Evolutionary conservation across 2,797 vertebrate genomes (phyloP).

Genomic region (Eutrigla gurnardus): DNA sequence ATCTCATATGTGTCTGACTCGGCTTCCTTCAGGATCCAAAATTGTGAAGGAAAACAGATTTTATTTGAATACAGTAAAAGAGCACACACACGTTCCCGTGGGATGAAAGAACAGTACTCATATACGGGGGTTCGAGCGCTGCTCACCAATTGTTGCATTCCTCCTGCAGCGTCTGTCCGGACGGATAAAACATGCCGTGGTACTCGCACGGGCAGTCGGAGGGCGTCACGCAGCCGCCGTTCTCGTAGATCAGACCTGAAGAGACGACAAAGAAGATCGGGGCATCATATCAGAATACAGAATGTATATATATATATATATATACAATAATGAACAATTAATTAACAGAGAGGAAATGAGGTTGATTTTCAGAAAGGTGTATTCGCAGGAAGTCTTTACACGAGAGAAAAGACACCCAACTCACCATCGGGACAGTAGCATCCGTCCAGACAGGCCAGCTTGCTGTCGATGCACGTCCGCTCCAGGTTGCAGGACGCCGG

Average conservation of each 20-base stretch:
- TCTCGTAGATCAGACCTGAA: slow-evolving; percentile 91
- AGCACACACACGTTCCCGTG: background rate
- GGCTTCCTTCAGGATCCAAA: background rate
- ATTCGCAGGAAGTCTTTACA: background rate
- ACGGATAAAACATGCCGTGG: slow-evolving; percentile 86
- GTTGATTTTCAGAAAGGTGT: background rate
- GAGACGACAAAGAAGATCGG: background rate
- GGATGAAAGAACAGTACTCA: background rate
- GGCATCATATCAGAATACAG: background rate
- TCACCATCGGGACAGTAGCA: slow-evolving; percentile 95
- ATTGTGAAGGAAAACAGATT: background rate
- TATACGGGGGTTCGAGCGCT: too few relatives aligned
- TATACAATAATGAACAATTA: background rate
- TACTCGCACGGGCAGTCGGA: slow-evolving; percentile 94
- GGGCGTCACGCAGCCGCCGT: slow-evolving; percentile 87
- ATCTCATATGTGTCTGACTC: background rate
- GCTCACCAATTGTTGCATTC: slow-evolving; percentile 94
- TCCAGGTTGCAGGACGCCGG: slow-evolving; percentile 89
- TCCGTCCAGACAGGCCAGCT: slow-evolving; percentile 94
- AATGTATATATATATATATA: too few relatives aligned
- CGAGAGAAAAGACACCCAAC: slow-evolving; percentile 55
- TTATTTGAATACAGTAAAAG: background rate
- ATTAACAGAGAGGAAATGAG: background rate
- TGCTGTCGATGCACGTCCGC: slow-evolving; percentile 90
- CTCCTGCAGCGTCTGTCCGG: slow-evolving; percentile 90